phyloP scores from a whole-genome alignment of 2,888 invertebrate species.

The Cotesia congregata region DNA sequence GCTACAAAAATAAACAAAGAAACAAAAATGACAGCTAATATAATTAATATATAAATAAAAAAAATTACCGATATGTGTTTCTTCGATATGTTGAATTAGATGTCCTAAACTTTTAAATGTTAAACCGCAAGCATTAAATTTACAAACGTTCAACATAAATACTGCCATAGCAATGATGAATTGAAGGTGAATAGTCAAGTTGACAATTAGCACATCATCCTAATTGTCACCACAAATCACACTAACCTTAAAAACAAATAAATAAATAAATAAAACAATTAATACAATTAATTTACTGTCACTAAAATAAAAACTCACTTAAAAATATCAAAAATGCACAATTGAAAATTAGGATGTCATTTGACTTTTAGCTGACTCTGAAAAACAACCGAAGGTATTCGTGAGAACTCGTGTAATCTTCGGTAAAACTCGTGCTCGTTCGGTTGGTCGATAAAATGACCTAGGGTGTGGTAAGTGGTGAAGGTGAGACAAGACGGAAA shows the following conservation, averaged over 20 bases:
- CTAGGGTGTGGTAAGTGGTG: constrained; percentile 54
- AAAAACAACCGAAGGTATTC: neutral
- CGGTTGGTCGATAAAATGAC: constrained; percentile 67
- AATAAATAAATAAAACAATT: no score
- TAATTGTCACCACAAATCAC: no score
- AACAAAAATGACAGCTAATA: constrained; percentile 37
- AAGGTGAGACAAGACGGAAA: constrained; percentile 57
- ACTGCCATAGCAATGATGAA: constrained; percentile 80
- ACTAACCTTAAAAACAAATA: no score
- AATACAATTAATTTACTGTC: no score
- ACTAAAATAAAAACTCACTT: no score
- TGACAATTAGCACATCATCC: neutral
- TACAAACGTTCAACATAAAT: constrained; percentile 91
- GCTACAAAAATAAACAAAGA: constrained; percentile 9
- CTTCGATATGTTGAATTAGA: constrained; percentile 90
- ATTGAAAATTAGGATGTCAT: neutral
- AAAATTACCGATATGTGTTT: constrained; percentile 84
- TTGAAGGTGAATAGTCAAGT: constrained; percentile 36
- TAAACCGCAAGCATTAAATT: constrained; percentile 88
- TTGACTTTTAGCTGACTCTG: neutral
- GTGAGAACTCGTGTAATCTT: constrained; percentile 39
- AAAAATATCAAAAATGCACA: no score
- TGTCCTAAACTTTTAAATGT: constrained; percentile 86
- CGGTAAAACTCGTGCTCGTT: constrained; percentile 68
- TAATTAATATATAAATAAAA: constrained; percentile 6